A percentile compares a stretch with the other conserved stretches of the same genome.
phyloP scores from a whole-genome alignment of 2,888 invertebrate species.

The Hypercompe scribonia region DNA sequence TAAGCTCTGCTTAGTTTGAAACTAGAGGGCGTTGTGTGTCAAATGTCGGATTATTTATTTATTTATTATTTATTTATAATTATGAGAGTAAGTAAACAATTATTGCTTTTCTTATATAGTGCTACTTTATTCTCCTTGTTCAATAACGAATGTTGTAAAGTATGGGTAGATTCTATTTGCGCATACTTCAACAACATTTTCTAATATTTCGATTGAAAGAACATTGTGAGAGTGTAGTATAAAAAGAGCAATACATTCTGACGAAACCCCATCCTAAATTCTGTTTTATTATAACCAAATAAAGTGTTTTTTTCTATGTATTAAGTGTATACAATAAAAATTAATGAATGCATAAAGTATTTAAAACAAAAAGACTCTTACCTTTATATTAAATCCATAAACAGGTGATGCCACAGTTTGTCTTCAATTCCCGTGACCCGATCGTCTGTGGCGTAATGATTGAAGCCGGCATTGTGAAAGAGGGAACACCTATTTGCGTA shows the following conservation, averaged over 20 bases:
- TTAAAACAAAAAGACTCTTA: not conserved
- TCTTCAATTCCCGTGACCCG: slow-evolving; percentile 99
- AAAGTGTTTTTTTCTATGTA: too few species aligned
- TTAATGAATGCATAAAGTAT: too few species aligned
- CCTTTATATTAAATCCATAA: not conserved
- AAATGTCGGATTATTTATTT: too few species aligned
- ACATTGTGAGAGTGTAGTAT: not conserved
- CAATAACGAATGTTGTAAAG: not conserved
- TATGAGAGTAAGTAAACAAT: too few species aligned
- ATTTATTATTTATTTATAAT: too few species aligned
- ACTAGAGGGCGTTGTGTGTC: too few species aligned
- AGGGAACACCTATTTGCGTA: slow-evolving; percentile 99
- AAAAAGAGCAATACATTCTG: not conserved
- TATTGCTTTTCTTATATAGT: not conserved
- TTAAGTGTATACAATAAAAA: too few species aligned
- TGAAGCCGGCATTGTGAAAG: slow-evolving; percentile 97
- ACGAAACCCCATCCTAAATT: not conserved
- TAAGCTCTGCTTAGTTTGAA: too few species aligned
- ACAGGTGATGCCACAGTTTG: slow-evolving; percentile 92
- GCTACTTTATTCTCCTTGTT: not conserved
- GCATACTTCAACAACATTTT: not conserved
- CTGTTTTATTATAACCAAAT: too few species aligned
- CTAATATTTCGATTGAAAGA: not conserved
- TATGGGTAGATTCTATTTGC: not conserved
- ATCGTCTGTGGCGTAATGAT: slow-evolving; percentile 98